Evolutionary conservation across 37 sponge, comb jelly and placozoan species (phyloP), one percentile per base, ranked within the genome.

Genomic region (Diacarnus erythraeanus): DNA sequence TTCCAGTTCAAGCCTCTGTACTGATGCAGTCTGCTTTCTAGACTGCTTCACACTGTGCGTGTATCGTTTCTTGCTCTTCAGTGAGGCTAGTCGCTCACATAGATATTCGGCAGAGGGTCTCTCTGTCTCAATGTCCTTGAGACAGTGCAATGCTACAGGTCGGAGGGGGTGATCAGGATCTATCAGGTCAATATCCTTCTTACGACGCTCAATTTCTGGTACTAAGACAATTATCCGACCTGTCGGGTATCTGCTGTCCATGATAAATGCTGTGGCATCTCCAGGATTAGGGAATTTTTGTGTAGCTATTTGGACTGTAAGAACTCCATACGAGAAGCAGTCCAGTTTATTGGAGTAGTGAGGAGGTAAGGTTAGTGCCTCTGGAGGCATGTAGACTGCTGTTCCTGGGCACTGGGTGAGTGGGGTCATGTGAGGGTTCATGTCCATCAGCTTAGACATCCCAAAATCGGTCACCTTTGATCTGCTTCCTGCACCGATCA

Each of bases 401-500:
- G 51, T 47, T 47, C 51, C 51, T 47, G 51, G 51, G 12, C 51
- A 47, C 51, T 47, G 51, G 51, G 51, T 47, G 10, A 47, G 51
- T 47, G 51, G 51, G 51, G 51, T 47, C 51, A 47, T 31, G 43
- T 42, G 15, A 51, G 47, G 73, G 33, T 25, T 31, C 31, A 35
- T 61, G 83, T 65, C 66, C 9, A 30, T 10, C 74, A 41, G 37
- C 73, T 83, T 33, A 69, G 23, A 38, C 35, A 66, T 12, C 15
- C 75, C 76, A 60, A 83, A 75, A 23, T 83, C 83, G 29, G 83
- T 59, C 4, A 83, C 44, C 73, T 83, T 83, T 27, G 76, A 75
- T 64, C 83, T 37, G 30, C 35, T 33, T 20, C 40, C 66, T 60
- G 58, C 34, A 29, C 38, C 21, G 31, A 65, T 65, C 34, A 65